Evolutionary conservation across 2,797 vertebrate species (phyloP), one percentile per base, ranked within the genome.

Genomic region (Orientallactaga sibirica): DNA sequence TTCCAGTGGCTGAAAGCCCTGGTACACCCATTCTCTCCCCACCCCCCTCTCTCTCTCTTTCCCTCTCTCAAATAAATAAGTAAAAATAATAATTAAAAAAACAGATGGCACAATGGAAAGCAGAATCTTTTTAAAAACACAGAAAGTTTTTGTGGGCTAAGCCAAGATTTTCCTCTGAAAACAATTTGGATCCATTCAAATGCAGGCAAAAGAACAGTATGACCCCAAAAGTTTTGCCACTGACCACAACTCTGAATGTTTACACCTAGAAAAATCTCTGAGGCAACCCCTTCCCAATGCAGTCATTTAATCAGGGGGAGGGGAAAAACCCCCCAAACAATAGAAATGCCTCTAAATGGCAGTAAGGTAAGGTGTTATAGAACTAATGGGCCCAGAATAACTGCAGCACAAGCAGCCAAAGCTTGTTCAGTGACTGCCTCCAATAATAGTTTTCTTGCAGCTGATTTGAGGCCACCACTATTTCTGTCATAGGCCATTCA

Each of bases 111-210:
- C 48, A 48, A 48, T 48, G 48, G 48, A 48, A 48, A 48, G 48
- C 48, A 48, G 48, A 48, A 48, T 48, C 48, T 48, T 71, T 37
- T 24, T 83, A 91, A 67, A 88, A 58, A 58, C 10, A 58, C 12
- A 14, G 16, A 12, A 86, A 71, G 86, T 75, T 78, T 27, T 48
- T 90, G 70, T 90, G 33, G 19, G n/a, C 27, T 37, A 66, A 70
- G 43, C 24, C 82, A 88, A 90, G 10, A 52, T 85, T 82, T 85
- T 76, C 29, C 37, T 86, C 43, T 71, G 67, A 92, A 80, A 87
- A 83, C 71, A 89, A 92, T 61, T 88, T 62, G n/a, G 61, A 90
- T 86, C 55, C n/a, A 90, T 75, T 92, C 48, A 83, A 89, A 85
- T 27, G 67, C 7, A 82, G 71, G 33, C 52, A 67, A 93, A 92